These are phyloP conservation scores for Rhodinocichla rosea DNA, from an alignment of 2,113 vertebrate genomes.

Conservation along the genomic window DNA sequence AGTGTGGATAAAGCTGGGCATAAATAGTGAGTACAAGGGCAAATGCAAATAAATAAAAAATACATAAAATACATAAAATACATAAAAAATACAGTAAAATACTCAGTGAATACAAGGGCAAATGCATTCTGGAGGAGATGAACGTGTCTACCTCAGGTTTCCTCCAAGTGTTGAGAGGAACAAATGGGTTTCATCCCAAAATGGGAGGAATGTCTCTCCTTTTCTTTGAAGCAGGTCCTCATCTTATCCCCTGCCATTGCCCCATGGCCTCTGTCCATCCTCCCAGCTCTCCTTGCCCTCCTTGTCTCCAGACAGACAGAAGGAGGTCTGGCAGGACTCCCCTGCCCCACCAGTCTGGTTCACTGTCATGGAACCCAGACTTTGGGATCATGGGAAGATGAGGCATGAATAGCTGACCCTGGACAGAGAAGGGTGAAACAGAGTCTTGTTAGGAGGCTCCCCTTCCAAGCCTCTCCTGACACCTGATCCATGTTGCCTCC, in stretches of 20 bases:
- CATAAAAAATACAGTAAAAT: not conserved
- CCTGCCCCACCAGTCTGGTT: too few species aligned
- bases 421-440: not conserved
- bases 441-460: not conserved
- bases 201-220: not conserved
- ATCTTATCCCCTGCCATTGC: fast-evolving
- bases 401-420: not conserved
- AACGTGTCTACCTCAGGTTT: fast-evolving
- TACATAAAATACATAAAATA: not conserved
- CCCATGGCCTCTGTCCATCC: not conserved
- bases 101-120: not conserved
- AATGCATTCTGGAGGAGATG: not conserved
- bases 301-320: not conserved
- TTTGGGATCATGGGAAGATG: not conserved
- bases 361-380: not conserved
- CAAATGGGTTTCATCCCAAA: not conserved
- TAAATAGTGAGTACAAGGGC: not conserved
- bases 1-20: not conserved
- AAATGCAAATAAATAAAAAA: not conserved
- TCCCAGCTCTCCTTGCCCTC: not conserved
- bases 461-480: not conserved
- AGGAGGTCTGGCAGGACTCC: not conserved
- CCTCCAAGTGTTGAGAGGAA: not conserved
- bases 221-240: not conserved
- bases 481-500: not conserved